Conservation (phyloP, 1,140 invertebrate genomes). For the Planococcus citri region DNA sequence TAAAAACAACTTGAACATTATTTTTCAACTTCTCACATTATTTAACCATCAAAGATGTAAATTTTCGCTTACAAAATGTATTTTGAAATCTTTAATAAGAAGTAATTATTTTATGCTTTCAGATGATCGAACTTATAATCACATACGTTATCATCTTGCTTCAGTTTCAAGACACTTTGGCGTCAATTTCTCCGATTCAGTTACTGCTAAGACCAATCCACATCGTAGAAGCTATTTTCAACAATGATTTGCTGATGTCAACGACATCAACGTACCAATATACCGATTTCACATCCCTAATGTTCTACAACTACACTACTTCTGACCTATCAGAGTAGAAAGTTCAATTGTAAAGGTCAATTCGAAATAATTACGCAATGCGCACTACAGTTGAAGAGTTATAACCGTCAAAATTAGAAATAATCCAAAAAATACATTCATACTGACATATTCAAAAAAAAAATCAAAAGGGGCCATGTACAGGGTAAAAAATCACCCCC, state of each 20-base stretch:
- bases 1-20: background rate
- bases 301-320: background rate
- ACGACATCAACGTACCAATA: background rate
- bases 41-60: background rate
- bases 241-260: background rate
- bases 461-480: too few relatives aligned
- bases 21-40: background rate
- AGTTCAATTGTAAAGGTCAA: too few relatives aligned
- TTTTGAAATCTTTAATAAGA: background rate
- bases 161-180: conserved; percentile 24
- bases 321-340: too few relatives aligned
- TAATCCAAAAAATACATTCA: too few relatives aligned
- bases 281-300: background rate
- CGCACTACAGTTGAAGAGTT: too few relatives aligned
- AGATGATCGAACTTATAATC: conserved; percentile 25
- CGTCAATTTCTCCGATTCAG: conserved; percentile 21
- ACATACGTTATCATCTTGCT: conserved; percentile 26
- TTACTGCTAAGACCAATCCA: conserved; percentile 21
- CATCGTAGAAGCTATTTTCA: background rate
- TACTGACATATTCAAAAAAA: too few relatives aligned
- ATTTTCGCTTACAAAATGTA: background rate
- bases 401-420: too few relatives aligned
- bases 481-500: too few relatives aligned
- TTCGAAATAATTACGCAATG: too few relatives aligned
- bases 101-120: conserved; percentile 6